phyloP scores from a whole-genome alignment of 2,113 vertebrate genomes.

The Apteryx mantelli region DNA sequence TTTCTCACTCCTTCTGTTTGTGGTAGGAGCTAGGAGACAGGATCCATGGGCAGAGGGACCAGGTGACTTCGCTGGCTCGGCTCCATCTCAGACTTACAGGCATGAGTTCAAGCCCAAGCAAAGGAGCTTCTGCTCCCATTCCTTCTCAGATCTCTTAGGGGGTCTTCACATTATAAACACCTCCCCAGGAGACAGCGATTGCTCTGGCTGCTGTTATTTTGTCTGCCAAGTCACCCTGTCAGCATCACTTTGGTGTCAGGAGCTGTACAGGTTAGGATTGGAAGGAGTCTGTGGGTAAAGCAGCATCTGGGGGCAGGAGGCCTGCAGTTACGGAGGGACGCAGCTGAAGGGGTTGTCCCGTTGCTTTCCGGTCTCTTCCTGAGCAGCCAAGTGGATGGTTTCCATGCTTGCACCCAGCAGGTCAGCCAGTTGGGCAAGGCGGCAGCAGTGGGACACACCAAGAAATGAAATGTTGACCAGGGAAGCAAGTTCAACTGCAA shows the following conservation, averaged over 20 bases:
- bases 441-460: background rate
- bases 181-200: background rate
- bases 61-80: background rate
- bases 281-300: background rate
- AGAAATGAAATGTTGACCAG: background rate
- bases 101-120: background rate
- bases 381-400: background rate
- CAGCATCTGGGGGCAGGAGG: background rate
- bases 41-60: background rate
- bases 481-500: fast-evolving
- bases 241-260: background rate
- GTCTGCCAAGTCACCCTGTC: background rate
- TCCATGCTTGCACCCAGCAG: background rate
- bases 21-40: background rate
- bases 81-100: background rate
- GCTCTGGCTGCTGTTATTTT: slow-evolving; percentile 9
- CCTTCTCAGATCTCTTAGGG: slow-evolving; percentile 3
- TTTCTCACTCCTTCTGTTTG: background rate
- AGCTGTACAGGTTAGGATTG: fast-evolving
- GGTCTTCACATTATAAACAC: background rate
- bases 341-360: background rate
- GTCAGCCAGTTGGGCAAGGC: background rate
- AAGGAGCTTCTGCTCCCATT: slow-evolving; percentile 21
- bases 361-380: fast-evolving
- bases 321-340: background rate